A percentile compares a stretch with the other conserved stretches of the same genome.
phyloP scores from a whole-genome alignment of 2,888 invertebrate species.

The Crioceris asparagi region DNA sequence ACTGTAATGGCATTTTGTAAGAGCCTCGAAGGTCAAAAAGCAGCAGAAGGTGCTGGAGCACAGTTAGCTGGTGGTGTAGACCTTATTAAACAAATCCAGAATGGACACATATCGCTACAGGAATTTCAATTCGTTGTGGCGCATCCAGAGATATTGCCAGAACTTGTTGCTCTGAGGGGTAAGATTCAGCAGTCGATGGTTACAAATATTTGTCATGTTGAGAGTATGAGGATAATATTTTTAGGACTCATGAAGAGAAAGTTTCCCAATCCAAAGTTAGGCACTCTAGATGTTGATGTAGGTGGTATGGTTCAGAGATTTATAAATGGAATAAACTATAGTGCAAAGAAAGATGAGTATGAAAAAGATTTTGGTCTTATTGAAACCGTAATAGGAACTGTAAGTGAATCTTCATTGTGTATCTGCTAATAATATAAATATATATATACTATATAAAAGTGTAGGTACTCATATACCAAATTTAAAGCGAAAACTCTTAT shows the following conservation, averaged over 20 bases:
- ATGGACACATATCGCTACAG: conserved; percentile 45
- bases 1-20: conserved; percentile 67
- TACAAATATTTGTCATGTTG: too few species aligned
- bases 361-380: conserved; percentile 63
- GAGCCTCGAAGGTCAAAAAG: conserved; percentile 46
- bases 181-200: too few species aligned
- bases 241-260: conserved; percentile 68
- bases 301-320: conserved; percentile 51
- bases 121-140: conserved; percentile 69
- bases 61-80: conserved; percentile 60
- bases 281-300: conserved; percentile 59
- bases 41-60: conserved; percentile 61
- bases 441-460: too few species aligned
- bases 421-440: too few species aligned
- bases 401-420: conserved; percentile 37
- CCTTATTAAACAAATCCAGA: conserved; percentile 66
- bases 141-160: conserved; percentile 69
- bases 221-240: too few species aligned
- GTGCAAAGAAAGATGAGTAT: conserved; percentile 52
- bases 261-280: conserved; percentile 59
- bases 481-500: too few species aligned
- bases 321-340: conserved; percentile 59
- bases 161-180: conserved; percentile 60
- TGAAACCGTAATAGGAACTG: conserved; percentile 58
- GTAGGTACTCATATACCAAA: too few species aligned